Evolutionary conservation across 1,140 invertebrate species (phyloP), one percentile per base, ranked within the genome.

Genomic region (Wasmannia auropunctata): DNA sequence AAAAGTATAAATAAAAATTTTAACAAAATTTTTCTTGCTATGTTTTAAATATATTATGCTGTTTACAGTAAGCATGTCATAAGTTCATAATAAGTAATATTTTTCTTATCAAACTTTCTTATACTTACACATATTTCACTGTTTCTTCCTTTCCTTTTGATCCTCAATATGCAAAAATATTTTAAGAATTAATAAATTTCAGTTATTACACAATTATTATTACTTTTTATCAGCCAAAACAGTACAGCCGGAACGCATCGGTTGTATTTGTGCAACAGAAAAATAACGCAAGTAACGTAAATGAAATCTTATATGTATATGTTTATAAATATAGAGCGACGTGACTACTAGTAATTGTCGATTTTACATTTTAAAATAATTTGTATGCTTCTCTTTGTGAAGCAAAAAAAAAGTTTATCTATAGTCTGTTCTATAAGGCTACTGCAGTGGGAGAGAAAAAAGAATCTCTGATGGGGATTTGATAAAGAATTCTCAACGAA

Each of bases 81-180:
- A 28, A 31, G 0, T 31, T 11, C 25, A 31, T 28, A 16, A 60
- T 5, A 14, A 60, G 14, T 60, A 60, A 6, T 6, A 28, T 28
- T 3, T 31, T 16, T 60, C 31, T 31, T 4, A n/a, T 60, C 25
- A 54, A 54, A 54, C 1, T 16, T 31, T 28, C 56, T 60, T 60
- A 1, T 65, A 67, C 63, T 67, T 67, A 67, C 63, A n/a, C 63
- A 67, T 67, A 2, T 67, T 67, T 67, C 11, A 14, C 11, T 40
- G 7, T 10, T 34, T n/a, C 31, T n/a, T n/a, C n/a, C n/a, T 67
- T 25, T 43, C 22, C 2, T 40, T 25, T 67, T 11, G 0, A 67
- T 67, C n/a, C n/a, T n/a, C n/a, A n/a, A 65, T 37, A 65, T 37
- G 1, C 3, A n/a, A 1, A 67, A 43, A 67, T 25, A 43, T 25